phyloP scores from a whole-genome alignment of 1,140 invertebrate genomes.

The Drosophila suzukii region DNA sequence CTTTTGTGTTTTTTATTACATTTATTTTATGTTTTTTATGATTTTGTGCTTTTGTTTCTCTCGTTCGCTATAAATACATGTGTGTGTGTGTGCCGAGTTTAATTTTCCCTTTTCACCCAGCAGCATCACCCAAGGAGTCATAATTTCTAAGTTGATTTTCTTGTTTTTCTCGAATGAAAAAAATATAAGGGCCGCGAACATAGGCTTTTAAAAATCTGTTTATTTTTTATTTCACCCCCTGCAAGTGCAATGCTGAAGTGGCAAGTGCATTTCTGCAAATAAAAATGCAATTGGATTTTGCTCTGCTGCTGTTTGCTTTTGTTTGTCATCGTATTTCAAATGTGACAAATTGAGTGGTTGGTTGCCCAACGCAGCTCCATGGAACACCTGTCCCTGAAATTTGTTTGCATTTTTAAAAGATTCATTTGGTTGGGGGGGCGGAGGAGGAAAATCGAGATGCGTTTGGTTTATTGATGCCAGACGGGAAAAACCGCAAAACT shows the following conservation, averaged over 20 bases:
- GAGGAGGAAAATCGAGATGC: constrained; percentile 35
- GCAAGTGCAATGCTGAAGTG: constrained; percentile 55
- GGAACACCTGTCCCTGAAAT: constrained; percentile 65
- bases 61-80: constrained; percentile 8
- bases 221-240: constrained; percentile 11
- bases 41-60: constrained; percentile 70
- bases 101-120: constrained; percentile 60
- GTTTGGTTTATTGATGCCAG: constrained; percentile 54
- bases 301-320: constrained; percentile 40
- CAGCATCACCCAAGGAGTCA: constrained; percentile 69
- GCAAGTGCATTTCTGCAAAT: constrained; percentile 78
- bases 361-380: constrained; percentile 37
- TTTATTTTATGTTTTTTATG: constrained; percentile 82
- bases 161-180: constrained; percentile 42
- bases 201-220: constrained; percentile 27
- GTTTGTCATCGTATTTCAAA: constrained; percentile 76
- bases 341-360: constrained; percentile 78
- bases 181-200: not conserved
- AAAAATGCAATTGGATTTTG: constrained; percentile 83
- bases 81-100: constrained; percentile 47
- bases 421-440: constrained; percentile 16
- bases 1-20: constrained; percentile 68
- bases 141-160: constrained; percentile 82
- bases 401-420: constrained; percentile 82
- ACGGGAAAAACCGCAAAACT: constrained; percentile 65